Percentiles rank a stretch among this genome's conserved stretches.
Evolutionary conservation across 2,797 vertebrate genomes (phyloP).

Genomic region (Holocentrus rufus): DNA sequence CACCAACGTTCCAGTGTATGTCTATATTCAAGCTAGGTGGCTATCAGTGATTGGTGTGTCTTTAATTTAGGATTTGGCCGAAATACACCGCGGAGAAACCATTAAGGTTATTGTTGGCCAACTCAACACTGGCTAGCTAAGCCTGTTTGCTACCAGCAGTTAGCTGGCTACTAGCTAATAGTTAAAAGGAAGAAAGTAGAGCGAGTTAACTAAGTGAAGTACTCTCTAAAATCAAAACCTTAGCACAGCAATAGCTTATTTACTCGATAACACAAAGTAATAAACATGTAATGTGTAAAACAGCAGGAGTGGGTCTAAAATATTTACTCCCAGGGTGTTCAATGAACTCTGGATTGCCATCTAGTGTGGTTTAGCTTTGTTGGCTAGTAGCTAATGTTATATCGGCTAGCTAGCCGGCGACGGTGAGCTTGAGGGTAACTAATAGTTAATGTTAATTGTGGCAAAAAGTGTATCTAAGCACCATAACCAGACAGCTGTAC

Average conservation of each 20-base stretch:
- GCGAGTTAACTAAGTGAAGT: slow-evolving; percentile 13
- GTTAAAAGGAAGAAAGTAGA: slow-evolving; percentile 32
- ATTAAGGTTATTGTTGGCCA: slow-evolving; percentile 23
- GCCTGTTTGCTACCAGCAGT: slow-evolving; percentile 32
- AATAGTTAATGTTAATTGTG: neutral
- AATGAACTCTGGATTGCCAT: slow-evolving; percentile 52
- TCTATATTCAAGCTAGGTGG: neutral
- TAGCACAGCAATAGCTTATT: neutral
- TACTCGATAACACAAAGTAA: rapidly evolving
- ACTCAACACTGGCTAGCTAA: slow-evolving; percentile 51
- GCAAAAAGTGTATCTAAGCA: neutral
- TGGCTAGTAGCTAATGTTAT: slow-evolving; percentile 52
- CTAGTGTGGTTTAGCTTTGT: slow-evolving; percentile 50
- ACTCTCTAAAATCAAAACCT: neutral
- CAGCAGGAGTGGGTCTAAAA: neutral
- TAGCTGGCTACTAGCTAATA: slow-evolving; percentile 35
- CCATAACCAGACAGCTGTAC: rapidly evolving
- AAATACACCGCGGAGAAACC: neutral
- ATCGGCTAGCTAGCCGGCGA: slow-evolving; percentile 36
- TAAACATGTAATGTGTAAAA: neutral
- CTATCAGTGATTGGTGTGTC: neutral
- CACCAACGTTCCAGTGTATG: slow-evolving; percentile 15
- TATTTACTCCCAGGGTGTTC: slow-evolving; percentile 20
- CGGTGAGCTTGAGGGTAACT: slow-evolving; percentile 30
- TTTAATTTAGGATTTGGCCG: neutral